Conservation (phyloP, 2,113 vertebrate genomes). For the Protobothrops mucrosquamatus region DNA sequence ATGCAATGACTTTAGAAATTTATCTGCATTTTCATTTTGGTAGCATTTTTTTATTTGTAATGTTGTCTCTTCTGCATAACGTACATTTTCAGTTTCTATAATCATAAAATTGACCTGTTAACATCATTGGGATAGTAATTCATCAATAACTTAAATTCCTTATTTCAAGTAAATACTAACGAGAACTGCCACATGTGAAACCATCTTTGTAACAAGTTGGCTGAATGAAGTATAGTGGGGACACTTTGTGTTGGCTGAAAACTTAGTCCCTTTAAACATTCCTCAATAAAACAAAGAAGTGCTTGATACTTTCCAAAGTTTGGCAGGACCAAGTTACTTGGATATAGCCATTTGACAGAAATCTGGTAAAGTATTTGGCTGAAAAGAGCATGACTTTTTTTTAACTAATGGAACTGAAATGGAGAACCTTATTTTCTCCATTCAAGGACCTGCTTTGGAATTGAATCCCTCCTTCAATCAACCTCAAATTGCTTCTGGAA, state of each 20-base stretch:
- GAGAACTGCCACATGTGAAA: not conserved
- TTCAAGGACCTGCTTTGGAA: not conserved
- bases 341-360: not conserved
- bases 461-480: not conserved
- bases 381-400: not conserved
- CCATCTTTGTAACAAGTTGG: not conserved
- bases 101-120: not conserved
- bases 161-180: not conserved
- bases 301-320: not conserved
- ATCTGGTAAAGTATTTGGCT: not conserved
- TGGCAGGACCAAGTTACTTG: not conserved
- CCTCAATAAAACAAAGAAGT: not conserved
- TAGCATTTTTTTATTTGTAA: not conserved
- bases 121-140: not conserved
- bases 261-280: not conserved
- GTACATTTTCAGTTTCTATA: not conserved
- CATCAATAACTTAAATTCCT: not conserved
- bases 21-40: not conserved
- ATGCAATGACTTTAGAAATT: slow-evolving; percentile 42
- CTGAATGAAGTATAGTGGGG: not conserved
- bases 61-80: not conserved
- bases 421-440: not conserved
- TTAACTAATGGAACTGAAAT: not conserved
- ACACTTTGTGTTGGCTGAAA: not conserved
- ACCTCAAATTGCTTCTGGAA: not conserved